Conservation (phyloP, 2,888 invertebrate species). For the Patella ulyssiponensis region DNA sequence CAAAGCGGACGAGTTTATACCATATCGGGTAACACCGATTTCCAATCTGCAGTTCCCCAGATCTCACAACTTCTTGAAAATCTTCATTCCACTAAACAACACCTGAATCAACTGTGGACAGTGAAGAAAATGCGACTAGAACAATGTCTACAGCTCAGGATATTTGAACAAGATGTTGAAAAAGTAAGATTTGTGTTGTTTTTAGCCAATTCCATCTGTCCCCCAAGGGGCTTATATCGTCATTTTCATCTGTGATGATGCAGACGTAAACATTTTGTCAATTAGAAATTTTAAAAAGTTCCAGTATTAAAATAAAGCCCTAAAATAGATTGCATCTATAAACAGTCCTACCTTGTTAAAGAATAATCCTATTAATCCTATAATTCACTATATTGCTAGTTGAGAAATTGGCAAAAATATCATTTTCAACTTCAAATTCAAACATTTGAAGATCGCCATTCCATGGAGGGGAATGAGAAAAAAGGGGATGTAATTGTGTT, state of each 20-base stretch:
- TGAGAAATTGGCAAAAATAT: no score
- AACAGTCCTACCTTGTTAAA: no score
- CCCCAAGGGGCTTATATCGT: no score
- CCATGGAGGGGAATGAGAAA: no score
- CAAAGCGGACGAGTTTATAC: slow-evolving; percentile 70
- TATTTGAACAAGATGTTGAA: slow-evolving; percentile 72
- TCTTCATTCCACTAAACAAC: slow-evolving; percentile 90
- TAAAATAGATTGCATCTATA: no score
- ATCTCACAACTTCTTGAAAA: slow-evolving; percentile 75
- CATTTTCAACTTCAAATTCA: no score
- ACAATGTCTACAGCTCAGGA: slow-evolving; percentile 71
- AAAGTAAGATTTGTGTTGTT: slow-evolving; percentile 54
- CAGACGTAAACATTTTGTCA: not conserved
- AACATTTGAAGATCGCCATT: no score
- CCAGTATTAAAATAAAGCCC: no score
- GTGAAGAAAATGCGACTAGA: slow-evolving; percentile 75
- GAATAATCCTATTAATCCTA: no score
- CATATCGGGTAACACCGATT: slow-evolving; percentile 78
- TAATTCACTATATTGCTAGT: no score
- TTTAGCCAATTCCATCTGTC: not conserved
- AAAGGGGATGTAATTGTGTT: no score
- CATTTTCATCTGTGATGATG: not conserved
- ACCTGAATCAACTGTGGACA: slow-evolving; percentile 93
- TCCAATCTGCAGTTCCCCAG: slow-evolving; percentile 73
- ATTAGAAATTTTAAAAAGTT: no score